Base-by-base conservation (phyloP, 1,140 invertebrate species). In the Trypoxylus dichotomus region DNA sequence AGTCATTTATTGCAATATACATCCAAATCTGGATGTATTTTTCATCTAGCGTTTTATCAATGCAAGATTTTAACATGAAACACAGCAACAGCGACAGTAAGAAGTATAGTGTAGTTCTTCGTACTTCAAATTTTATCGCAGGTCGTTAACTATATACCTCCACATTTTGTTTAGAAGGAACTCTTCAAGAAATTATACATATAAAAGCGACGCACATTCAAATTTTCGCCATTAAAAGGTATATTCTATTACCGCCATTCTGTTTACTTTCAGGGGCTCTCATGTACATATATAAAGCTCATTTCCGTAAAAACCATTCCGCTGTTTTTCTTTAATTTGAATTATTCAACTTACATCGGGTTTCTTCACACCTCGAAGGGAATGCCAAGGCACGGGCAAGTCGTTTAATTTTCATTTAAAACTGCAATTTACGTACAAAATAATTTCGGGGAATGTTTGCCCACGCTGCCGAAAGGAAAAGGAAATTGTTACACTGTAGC, bases 321-420 rank as follows among this genome's bases (percentile, higher is more conserved):
- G 60, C 21, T 68, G 60, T 68, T 68, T 54, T 68, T 68, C 60
- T 68, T 68, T 68, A 68, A 68, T 68, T 68, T 68, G 60, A 68
- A 68, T 68, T 68, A 68, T 68, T 68, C 27, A 68, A 24, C 60
- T 68, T 68, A 68, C 60, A 29, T 68, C 60, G 60, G 27, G 60
- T 13, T 68, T 15, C 11, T 19, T 54, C 47, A 2, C 47, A 29
- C 60, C 15, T 68, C 24, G 60, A 3, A 25, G 60, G 7, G 60
- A 25, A 68, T 68, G 60, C 47, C 27, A 7, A 24, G 60, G 60
- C 60, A 68, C 60, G 60, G 24, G 24, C 60, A 13, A 24, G 24
- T 24, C 60, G 7, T 68, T 68, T 68, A 68, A 68, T 68, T 68
- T 68, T 68, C 60, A 68, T 68, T 27, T n/a, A 29, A 68, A 68